Evolutionary conservation across 2,888 invertebrate species (phyloP), one percentile per base, ranked within the genome.

Genomic region (Orthonevra nobilis): DNA sequence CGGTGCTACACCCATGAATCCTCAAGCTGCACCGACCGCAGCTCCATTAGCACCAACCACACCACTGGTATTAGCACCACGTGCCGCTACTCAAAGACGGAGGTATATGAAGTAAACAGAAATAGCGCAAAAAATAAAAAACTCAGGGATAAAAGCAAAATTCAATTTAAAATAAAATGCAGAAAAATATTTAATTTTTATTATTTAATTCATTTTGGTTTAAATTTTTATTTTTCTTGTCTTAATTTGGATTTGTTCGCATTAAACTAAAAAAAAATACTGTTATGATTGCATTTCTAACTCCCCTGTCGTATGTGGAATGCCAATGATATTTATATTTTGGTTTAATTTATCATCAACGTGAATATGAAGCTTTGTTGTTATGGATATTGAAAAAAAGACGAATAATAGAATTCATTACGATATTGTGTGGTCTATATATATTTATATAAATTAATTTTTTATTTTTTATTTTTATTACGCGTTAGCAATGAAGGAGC

Each of bases 61-160:
- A 77, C 84, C 88, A 81, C 83, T 94, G 88, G 92, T 94, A 90
- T 91, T 94, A 90, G 92, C 94, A 87, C 92, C 92, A 89, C 92
- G 93, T 89, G 90, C 92, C 89, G 89, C 92, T 89, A 91, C 93
- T 86, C 92, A 93, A 91, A 92, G 94, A 90, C 91, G 92, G 91
- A 93, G 93, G 93, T 93, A 93, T 90, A 86, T 86, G 63, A 75
- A 48, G 10, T 40, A 26, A 42, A 54, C 73, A 81, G 34, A 81
- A 56, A 72, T 74, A 52, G 69, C 56, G 46, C 26, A 38, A 68
- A 60, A 42, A 58, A 23, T 17, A 68, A 69, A 69, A 44, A 28
- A 58, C 52, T 44, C 26, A 40, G 52, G 79, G 75, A 81, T 82
- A 84, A 87, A 86, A 87, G 87, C 88, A 88, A 84, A 86, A 86